Base-by-base conservation (phyloP, 2,888 invertebrate genomes). In the Monochamus alternatus region DNA sequence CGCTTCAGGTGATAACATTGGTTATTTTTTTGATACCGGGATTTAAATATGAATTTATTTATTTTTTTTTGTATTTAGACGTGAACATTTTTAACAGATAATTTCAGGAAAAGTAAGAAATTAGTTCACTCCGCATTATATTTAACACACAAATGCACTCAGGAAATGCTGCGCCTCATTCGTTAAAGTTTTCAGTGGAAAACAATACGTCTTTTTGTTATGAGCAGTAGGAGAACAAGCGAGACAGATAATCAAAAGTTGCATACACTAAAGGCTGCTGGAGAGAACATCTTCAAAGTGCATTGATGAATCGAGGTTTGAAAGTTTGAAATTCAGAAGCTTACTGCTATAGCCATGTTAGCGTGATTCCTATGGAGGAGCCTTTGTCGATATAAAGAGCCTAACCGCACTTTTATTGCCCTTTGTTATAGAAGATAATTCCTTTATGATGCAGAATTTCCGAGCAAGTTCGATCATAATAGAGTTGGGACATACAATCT, bases 341-440 rank as follows among this genome's bases (percentile, higher is more conserved):
- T 82, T 78, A 68, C 60, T 71, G 62, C 75, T 75, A 38, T 38
- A 55, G 73, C 64, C 68, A 69, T 74, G 75, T 75, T 78, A 75
- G 71, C 80, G 74, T 78, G 77, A 81, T 81, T 82, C 74, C 69
- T 74, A 72, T 66, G 75, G 75, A 71, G 52, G 38, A 69, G 67
- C 80, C 78, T 82, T 84, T 83, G 81, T 81, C 80, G 79, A 77
- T 78, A 75, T 78, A 72, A 78, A 79, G 75, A 79, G 75, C 78
- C 80, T 78, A 82, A 81, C 82, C 84, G 78, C 81, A 84, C 83
- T 86, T 85, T 85, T 85, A 85, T 84, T 82, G 82, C 76, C 82
- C 84, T 85, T 85, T 85, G 85, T 86, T 85, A 84, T 81, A 78
- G 80, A 76, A 83, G 81, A 84, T 86, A 85, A 85, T 85, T 83